Percentiles rank a stretch among this genome's conserved stretches.
These are phyloP conservation scores for Periophthalmodon schlosseri DNA, from an alignment of 2,113 vertebrate species.

Conservation along the genomic window DNA sequence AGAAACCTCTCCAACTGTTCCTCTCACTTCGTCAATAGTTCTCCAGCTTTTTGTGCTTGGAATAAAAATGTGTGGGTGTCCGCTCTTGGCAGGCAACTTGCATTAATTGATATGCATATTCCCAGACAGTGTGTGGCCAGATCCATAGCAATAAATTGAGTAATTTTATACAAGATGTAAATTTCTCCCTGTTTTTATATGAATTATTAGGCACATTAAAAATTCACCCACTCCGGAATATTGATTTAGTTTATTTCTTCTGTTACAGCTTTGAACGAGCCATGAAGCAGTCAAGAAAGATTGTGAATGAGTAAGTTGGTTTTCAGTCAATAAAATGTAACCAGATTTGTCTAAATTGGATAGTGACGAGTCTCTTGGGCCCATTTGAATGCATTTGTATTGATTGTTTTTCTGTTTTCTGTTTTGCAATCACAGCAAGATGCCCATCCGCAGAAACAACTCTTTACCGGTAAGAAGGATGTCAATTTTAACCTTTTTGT, in stretches of 20 bases:
- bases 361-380: background rate
- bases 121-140: background rate
- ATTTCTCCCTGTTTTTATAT: background rate
- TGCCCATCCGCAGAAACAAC: constrained; percentile 82
- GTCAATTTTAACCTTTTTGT: background rate
- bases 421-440: constrained; percentile 61
- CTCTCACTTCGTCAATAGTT: constrained; percentile 14
- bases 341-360: background rate
- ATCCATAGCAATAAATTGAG: background rate
- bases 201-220: background rate
- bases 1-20: constrained; percentile 36
- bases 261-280: constrained; percentile 81
- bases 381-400: background rate
- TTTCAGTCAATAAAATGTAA: background rate
- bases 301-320: constrained; percentile 79
- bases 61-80: background rate
- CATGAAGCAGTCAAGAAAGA: constrained; percentile 66
- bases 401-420: constrained; percentile 13
- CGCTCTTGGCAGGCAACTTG: background rate
- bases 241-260: constrained; percentile 5
- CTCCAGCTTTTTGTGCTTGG: constrained; percentile 22
- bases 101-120: background rate
- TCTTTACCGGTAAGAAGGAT: constrained; percentile 84
- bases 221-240: background rate
- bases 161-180: background rate